Base-by-base conservation (phyloP, 2,113 vertebrate species). In the Nibea coibor region DNA sequence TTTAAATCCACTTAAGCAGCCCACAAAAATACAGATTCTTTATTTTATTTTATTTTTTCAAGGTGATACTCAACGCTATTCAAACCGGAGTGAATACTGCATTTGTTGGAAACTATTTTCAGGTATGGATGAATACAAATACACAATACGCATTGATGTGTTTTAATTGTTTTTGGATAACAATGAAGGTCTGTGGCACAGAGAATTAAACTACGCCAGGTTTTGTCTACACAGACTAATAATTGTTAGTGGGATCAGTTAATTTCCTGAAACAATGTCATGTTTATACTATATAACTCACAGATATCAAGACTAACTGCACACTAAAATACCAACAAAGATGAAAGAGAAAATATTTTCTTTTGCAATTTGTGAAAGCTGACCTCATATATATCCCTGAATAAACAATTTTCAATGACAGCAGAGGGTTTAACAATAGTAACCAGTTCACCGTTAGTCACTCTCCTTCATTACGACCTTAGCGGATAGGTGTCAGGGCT, bases 401-500 rank as follows among this genome's bases (percentile, higher is more conserved):
- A 72, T 63, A 77, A 31, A 35, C 1, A 0, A 45, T 70, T 69
- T 78, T 48, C 82, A 84, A 87, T 84, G 48, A 82, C 85, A 82
- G 77, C 87, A 26, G 63, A 42, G 19, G 35, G 64, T 82, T 81
- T 61, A 83, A 83, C 62, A 86, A 75, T 79, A 84, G 87, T 72
- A 62, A 82, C 39, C 56, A 19, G 56, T 53, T 88, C 79, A 82
- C 73, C 83, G 87, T 86, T 87, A 75, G 20, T 88, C 88, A 87
- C 75, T 72, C 85, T 81, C 76, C 82, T 87, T 89, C 89, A 90
- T 92, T 85, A 92, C 76, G 54, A 81, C 85, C 88, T 83, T 87
- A 80, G 87, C 86, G 57, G 85, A 63, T 64, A 76, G 58, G 82
- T 90, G 89, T 80, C 81, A 75, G 86, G 74, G 81, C 82, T 82